Evolutionary conservation across 2,113 vertebrate species (phyloP), one percentile per base, ranked within the genome.

Genomic region (Bucco capensis): DNA sequence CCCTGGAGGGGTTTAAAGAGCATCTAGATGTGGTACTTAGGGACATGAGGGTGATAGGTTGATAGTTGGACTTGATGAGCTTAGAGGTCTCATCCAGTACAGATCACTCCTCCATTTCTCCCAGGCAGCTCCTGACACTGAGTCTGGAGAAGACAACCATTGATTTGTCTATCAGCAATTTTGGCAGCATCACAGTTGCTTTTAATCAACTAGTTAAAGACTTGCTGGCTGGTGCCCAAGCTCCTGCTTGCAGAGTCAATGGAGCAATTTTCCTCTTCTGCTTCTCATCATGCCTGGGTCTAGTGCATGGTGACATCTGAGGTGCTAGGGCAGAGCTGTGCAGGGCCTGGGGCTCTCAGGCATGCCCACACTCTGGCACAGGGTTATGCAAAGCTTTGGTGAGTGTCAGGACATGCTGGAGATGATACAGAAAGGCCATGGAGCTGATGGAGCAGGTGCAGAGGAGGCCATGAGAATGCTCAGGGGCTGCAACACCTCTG

Each of bases 141-240:
- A 6, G 10, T 8, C 37, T 14, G 76, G 74, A 71, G 65, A 12
- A 90, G 56, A 67, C 67, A 33, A 62, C 69, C 0, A 16, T 64
- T 19, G 1, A 53, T 93, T 93, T 78, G 83, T 80, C 81, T 79
- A 66, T 72, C 46, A 16, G 95, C 14, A 19, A 61, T 61, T 78
- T 10, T 87, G 94, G 82, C 91, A 94, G 50, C 89, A 53, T 37
- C 77, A 25, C 78, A 67, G 73, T 79, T 89, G 35, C 85, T 92
- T 95, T 93, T 88, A 84, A 90, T 84, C 67, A 86, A 42, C 86
- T 75, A 17, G 86, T 83, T 72, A 82, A 95, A 92, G 81, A 4
- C 70, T 64, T 78, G 37, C 5, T 27, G 5, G 83, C 77, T 81
- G 87, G 81, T 82, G 83, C 67, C 70, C 87, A 56, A 87, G 4